A percentile compares a stretch with the other conserved stretches of the same genome.
Conservation (phyloP, 2,888 invertebrate species). For the Standfussiana lucernea region DNA sequence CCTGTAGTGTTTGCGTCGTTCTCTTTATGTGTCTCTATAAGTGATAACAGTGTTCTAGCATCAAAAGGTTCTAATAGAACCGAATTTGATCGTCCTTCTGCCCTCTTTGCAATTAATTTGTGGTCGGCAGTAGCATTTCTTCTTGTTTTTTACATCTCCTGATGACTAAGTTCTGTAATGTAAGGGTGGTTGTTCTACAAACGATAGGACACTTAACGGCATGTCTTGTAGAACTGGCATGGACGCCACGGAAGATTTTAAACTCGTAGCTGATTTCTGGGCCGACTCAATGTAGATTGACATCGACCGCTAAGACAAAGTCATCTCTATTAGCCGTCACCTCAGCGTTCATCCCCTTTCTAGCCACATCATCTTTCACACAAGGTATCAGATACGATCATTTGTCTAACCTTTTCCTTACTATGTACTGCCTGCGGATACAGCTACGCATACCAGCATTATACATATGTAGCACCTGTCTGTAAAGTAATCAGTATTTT, state of each 20-base stretch:
- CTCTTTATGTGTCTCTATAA: conserved; percentile 33
- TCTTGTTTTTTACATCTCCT: background rate
- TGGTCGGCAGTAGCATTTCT: accelerated
- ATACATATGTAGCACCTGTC: background rate
- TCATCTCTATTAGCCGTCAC: background rate
- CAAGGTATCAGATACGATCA: background rate
- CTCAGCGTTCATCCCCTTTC: background rate
- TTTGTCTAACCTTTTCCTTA: background rate
- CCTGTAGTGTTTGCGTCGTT: conserved; percentile 15
- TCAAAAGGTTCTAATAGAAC: background rate
- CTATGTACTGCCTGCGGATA: background rate
- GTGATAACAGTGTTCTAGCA: conserved; percentile 9
- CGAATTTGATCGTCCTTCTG: background rate
- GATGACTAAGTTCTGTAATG: background rate
- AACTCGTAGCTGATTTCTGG: background rate
- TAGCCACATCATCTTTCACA: background rate
- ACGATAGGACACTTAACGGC: background rate
- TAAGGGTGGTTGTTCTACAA: background rate
- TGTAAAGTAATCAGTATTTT: background rate
- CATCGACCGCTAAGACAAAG: background rate
- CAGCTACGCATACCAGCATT: background rate
- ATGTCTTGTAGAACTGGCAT: background rate
- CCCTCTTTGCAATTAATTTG: background rate
- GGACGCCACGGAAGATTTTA: background rate
- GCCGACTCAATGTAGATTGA: background rate